Evolutionary conservation across 2,888 invertebrate genomes (phyloP).

Genomic region (Minunthozetes semirufus): DNA sequence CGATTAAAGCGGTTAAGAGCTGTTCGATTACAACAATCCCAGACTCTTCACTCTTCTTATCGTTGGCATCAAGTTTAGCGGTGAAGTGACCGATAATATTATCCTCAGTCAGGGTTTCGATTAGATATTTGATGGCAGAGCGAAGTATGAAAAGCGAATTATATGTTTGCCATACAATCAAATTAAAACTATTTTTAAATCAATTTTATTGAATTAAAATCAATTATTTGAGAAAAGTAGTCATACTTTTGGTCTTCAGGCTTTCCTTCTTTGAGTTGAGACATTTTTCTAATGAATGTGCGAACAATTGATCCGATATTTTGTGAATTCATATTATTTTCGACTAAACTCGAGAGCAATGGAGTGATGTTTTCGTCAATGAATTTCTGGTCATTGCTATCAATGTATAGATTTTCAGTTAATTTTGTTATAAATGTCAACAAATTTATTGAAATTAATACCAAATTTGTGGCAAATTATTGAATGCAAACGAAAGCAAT

Average conservation of each 20-base stretch:
- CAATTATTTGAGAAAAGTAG: not conserved
- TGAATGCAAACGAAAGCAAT: constrained; percentile 81
- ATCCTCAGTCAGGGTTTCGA: constrained; percentile 82
- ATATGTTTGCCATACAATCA: constrained; percentile 74
- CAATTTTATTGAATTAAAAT: not conserved
- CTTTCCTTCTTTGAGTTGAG: constrained; percentile 61
- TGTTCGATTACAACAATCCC: constrained; percentile 56
- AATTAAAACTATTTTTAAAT: constrained; percentile 32
- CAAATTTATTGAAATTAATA: constrained; percentile 27
- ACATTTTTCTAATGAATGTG: constrained; percentile 72
- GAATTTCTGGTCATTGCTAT: constrained; percentile 64
- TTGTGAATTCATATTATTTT: constrained; percentile 77
- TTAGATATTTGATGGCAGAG: constrained; percentile 70
- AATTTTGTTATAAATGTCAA: constrained; percentile 32
- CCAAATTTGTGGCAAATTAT: constrained; percentile 48
- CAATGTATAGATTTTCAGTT: not conserved
- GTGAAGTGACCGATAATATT: constrained; percentile 71
- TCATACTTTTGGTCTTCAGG: constrained; percentile 26
- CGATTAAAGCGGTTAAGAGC: constrained; percentile 67
- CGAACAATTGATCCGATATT: constrained; percentile 82
- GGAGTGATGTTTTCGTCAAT: constrained; percentile 72
- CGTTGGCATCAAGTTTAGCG: constrained; percentile 36
- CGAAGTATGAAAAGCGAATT: constrained; percentile 86
- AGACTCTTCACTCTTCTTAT: constrained; percentile 31
- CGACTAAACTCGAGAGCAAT: constrained; percentile 65